A percentile compares a stretch with the other conserved stretches of the same genome.
These are phyloP conservation scores for Cheilosia pagana DNA, from an alignment of 2,888 invertebrate genomes.

Conservation along the genomic window DNA sequence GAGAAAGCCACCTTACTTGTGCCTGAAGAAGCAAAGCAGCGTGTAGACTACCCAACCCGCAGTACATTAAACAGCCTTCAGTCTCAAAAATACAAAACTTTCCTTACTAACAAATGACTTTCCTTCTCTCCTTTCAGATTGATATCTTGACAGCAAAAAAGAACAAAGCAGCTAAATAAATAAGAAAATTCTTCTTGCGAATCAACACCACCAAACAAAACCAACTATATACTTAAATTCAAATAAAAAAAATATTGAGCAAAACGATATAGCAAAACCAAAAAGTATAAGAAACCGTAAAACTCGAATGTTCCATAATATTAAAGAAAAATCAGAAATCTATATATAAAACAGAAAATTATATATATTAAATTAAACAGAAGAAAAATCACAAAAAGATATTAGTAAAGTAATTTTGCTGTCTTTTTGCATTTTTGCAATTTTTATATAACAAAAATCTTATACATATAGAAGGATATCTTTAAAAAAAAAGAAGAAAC, in stretches of 20 bases:
- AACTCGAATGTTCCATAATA: constrained; percentile 82
- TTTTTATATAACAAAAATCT: constrained; percentile 80
- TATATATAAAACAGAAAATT: constrained; percentile 74
- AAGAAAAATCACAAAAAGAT: constrained; percentile 74
- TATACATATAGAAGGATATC: constrained; percentile 65
- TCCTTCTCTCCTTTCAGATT: constrained; percentile 41
- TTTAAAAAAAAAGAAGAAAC: constrained; percentile 41
- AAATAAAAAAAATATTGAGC: constrained; percentile 64
- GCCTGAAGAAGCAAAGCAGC: no score
- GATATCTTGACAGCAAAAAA: constrained; percentile 50
- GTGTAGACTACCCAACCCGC: no score
- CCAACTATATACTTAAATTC: constrained; percentile 81
- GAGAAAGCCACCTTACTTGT: no score
- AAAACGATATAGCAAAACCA: constrained; percentile 74
- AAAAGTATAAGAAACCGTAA: constrained; percentile 73
- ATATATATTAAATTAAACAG: constrained; percentile 77
- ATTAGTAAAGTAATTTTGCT: constrained; percentile 79
- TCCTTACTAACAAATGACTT: not conserved
- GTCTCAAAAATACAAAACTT: no score
- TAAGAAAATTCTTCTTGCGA: constrained; percentile 73
- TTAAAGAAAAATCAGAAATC: constrained; percentile 76
- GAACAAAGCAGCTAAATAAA: constrained; percentile 31
- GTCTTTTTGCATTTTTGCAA: constrained; percentile 84
- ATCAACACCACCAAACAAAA: constrained; percentile 81
- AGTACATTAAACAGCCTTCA: no score